Base-by-base conservation (phyloP, 2,888 invertebrate genomes). In the Lepidochitona cinerea region DNA sequence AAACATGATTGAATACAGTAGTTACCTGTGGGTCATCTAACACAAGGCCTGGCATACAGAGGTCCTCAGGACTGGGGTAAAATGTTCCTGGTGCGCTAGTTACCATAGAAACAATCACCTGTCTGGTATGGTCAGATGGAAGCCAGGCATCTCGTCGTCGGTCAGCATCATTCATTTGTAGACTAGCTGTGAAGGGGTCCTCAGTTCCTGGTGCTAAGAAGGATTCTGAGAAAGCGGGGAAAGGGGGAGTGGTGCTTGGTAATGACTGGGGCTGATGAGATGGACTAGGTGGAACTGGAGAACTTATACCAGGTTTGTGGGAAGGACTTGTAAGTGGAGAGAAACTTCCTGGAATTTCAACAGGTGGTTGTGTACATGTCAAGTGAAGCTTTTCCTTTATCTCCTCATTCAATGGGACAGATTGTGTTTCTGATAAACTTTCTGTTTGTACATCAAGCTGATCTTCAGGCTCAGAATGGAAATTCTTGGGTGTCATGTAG, bases 1-100 rank as follows among this genome's bases (percentile, higher is more conserved):
- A n/a, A n/a, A n/a, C n/a, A n/a, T n/a, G n/a, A n/a, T n/a, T n/a
- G n/a, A n/a, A n/a, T n/a, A n/a, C n/a, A n/a, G n/a, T 36, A 84
- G 90, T 91, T 92, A 95, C 96, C 93, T 96, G 92, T 90, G 97
- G 96, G 84, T 95, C 95, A 84, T 95, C 94, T 4, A 95, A 92
- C 23, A 95, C 93, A 66, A 97, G 92, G 4, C 96, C 96, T 7
- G 97, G 97, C 94, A 95, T 95, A 0, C 97, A 96, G 0, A 97
- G 92, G 9, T 94, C 93, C 77, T 95, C 95, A 81, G 93, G 92
- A 69, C 95, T 94, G 0, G 95, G 94, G 81, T 93, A 93, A 87
- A 93, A 95, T 0, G 94, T 93, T 0, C 95, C 95, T 59, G 94
- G 93, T 0, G 94, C 92, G 64, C 94, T 94, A 0, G 95, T 94